Base-by-base conservation (phyloP, 2,113 vertebrate species). In the Oncorhynchus gorbuscha region DNA sequence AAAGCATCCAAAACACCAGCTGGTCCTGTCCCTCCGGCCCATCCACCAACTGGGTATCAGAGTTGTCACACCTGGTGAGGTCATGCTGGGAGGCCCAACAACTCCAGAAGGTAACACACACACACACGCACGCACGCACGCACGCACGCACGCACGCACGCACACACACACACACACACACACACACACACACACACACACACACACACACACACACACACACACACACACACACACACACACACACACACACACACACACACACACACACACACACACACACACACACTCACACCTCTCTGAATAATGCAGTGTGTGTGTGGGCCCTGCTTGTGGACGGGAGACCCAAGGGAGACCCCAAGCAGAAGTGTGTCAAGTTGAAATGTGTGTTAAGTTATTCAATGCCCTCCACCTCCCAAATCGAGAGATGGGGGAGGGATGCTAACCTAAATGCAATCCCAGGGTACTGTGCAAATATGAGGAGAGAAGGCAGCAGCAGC, bases 311-410 rank as follows among this genome's bases (percentile, higher is more conserved):
- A 91, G 71, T 83, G 84, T 85, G 88, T 88, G 91, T 81, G 81
- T 18, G 51, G 51, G 51, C 16, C 16, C 16, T 81, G 77, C 88
- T 83, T 28, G 28, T 24, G 62, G 85, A 45, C 39, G 39, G 39
- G 39, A 45, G 83, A 77, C 88, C 87, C 89, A 75, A 79, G 88
- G 85, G 88, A 88, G 77, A 89, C 76, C 83, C 73, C 24, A 75
- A 81, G 83, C 85, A 82, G 77, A 90, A 90, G 85, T 91, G 89
- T 91, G 89, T 90, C 87, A 89, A 79, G 78, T 86, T 83, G 84
- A 89, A 90, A 92, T 91, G 88, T 87, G 87, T 89, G 90, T 87
- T 90, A 91, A 91, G 89, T 89, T 89, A 89, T 91, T 90, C 90
- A 87, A 65, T 81, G 1, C 8, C n/a, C 59, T 22, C 82, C 18